Evolutionary conservation across 2,888 invertebrate genomes (phyloP).

Genomic region (Norana najaformis): DNA sequence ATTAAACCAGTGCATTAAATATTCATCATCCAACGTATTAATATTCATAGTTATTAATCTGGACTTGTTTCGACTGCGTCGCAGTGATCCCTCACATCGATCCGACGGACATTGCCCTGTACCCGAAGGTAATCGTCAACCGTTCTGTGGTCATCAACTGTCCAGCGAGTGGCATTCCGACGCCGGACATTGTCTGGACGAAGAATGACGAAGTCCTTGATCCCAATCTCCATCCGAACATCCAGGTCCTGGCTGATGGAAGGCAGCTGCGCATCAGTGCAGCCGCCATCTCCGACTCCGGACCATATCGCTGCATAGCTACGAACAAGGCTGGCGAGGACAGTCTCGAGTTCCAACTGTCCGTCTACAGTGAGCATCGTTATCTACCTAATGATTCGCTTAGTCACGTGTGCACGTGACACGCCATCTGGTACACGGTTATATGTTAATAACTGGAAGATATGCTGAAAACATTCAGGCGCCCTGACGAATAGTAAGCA

Average conservation of each 20-base stretch:
- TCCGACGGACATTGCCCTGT: conserved; percentile 44
- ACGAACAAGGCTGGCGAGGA: conserved; percentile 64
- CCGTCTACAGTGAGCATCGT: neutral
- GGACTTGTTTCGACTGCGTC: neutral
- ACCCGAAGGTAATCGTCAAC: conserved; percentile 54
- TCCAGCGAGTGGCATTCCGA: conserved; percentile 57
- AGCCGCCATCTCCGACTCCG: conserved; percentile 53
- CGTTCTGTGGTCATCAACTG: conserved; percentile 55
- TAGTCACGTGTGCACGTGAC: no score
- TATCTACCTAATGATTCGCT: no score
- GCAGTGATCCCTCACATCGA: conserved; percentile 57
- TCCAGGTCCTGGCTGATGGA: conserved; percentile 51
- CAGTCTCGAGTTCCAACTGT: conserved; percentile 44
- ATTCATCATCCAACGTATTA: no score
- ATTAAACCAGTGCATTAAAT: no score
- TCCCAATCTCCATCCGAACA: conserved; percentile 40
- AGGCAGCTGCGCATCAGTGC: conserved; percentile 52
- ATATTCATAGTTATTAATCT: neutral
- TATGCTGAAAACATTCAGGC: no score
- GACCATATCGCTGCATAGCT: conserved; percentile 62
- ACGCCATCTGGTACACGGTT: no score
- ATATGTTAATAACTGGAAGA: no score
- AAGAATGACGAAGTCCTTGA: conserved; percentile 49
- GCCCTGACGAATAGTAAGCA: no score
- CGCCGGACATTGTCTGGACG: conserved; percentile 57